Evolutionary conservation across 2,888 invertebrate species (phyloP).

Genomic region (Resseliella maxima): DNA sequence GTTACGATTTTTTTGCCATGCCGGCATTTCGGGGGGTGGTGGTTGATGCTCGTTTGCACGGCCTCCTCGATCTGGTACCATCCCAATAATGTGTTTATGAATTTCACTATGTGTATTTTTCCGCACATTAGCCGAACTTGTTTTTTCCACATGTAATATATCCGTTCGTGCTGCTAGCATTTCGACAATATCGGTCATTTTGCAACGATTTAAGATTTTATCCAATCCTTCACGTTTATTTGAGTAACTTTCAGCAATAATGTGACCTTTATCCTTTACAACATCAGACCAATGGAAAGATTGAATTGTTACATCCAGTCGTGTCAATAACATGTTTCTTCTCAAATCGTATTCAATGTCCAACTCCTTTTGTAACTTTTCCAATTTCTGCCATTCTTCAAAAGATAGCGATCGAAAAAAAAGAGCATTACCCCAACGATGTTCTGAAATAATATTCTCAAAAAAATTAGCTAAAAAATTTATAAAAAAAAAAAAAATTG

Average conservation of each 20-base stretch:
- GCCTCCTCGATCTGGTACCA: conserved; percentile 96
- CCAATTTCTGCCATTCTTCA: conserved; percentile 85
- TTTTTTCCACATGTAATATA: conserved; percentile 89
- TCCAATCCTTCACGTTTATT: conserved; percentile 68
- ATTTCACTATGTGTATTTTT: conserved; percentile 86
- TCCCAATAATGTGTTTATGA: conserved; percentile 89
- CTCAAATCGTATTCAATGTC: conserved; percentile 85
- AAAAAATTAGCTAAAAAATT: background rate
- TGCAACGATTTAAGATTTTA: conserved; percentile 64
- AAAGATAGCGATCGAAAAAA: conserved; percentile 78
- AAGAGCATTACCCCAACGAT: conserved; percentile 75
- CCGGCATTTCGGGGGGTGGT: conserved; percentile 97
- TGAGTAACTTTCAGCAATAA: conserved; percentile 73
- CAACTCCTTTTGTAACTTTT: conserved; percentile 77
- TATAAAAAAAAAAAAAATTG: background rate
- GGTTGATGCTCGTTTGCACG: conserved; percentile 90
- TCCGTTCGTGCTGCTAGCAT: conserved; percentile 87
- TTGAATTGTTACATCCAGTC: conserved; percentile 95
- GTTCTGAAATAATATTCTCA: too few species aligned
- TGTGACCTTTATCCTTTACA: conserved; percentile 78
- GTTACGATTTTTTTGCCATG: conserved; percentile 82
- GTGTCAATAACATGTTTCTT: conserved; percentile 86
- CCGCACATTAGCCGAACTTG: conserved; percentile 86
- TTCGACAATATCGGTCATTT: conserved; percentile 77
- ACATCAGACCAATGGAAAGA: conserved; percentile 96